Evolutionary conservation across 2,113 vertebrate genomes (phyloP).

Genomic region (Callorhinus ursinus): DNA sequence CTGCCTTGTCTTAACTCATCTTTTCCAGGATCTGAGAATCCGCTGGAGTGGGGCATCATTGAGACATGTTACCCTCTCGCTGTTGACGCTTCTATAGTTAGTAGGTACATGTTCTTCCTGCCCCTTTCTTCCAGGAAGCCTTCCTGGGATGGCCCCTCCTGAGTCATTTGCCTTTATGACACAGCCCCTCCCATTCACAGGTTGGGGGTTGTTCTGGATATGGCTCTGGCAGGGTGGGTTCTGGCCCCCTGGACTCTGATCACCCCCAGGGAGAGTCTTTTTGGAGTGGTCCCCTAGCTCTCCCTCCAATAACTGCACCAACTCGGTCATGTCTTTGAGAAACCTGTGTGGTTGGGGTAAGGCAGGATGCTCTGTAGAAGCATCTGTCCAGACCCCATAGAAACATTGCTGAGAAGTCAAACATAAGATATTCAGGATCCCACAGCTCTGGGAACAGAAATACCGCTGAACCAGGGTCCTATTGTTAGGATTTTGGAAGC

Average conservation of each 20-base stretch:
- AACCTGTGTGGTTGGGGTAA: fast-evolving
- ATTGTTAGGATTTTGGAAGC: background rate
- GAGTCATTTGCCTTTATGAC: background rate
- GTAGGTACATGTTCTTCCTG: background rate
- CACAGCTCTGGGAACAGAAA: background rate
- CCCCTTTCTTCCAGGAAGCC: background rate
- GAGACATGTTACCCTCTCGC: background rate
- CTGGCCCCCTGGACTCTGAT: background rate
- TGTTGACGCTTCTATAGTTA: background rate
- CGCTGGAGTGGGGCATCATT: background rate
- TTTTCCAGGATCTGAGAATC: background rate
- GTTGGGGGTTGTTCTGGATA: background rate
- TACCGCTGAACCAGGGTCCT: background rate
- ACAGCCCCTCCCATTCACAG: background rate
- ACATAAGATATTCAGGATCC: background rate
- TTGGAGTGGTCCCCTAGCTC: background rate
- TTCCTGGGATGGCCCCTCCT: background rate
- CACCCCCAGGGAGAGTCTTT: background rate
- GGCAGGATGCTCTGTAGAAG: background rate
- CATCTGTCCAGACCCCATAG: background rate
- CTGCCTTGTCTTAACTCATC: background rate
- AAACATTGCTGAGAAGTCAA: background rate
- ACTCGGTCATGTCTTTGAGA: background rate
- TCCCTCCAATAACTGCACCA: background rate
- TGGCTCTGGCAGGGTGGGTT: background rate